Conservation (phyloP, 2,113 vertebrate genomes). For the Bothrops jararaca region DNA sequence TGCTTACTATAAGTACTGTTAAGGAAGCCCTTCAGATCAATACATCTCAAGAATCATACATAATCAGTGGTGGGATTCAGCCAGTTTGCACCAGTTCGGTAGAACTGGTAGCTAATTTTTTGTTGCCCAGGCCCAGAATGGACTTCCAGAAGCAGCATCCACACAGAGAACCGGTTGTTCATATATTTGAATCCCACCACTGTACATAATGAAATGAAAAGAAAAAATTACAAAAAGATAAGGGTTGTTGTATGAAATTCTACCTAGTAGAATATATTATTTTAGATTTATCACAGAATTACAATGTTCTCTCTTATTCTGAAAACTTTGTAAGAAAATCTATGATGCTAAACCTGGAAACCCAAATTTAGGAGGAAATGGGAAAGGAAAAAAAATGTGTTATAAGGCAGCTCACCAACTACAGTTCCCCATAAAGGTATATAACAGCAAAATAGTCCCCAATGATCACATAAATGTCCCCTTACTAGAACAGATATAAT, state of each 20-base stretch:
- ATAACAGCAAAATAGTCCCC: neutral
- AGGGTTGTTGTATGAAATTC: neutral
- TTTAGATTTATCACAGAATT: constrained; percentile 18
- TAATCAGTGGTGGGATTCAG: neutral
- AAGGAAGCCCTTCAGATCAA: constrained; percentile 32
- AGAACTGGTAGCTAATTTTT: too few species aligned
- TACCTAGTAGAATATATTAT: neutral
- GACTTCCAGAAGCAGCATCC: too few species aligned
- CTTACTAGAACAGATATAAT: neutral
- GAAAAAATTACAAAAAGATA: neutral
- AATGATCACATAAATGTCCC: neutral
- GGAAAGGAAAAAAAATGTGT: neutral
- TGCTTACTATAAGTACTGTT: constrained; percentile 4
- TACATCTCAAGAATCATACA: constrained; percentile 6
- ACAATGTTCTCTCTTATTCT: neutral
- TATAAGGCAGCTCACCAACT: neutral
- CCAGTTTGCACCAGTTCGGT: too few species aligned
- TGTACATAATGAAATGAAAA: neutral
- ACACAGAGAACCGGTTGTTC: too few species aligned
- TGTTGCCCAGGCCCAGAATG: too few species aligned
- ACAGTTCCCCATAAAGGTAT: neutral
- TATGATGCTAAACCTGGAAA: neutral
- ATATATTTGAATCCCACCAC: too few species aligned
- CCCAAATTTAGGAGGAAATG: neutral
- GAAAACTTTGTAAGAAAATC: constrained; percentile 1